Evolutionary conservation across 1,140 invertebrate species (phyloP), one percentile per base, ranked within the genome.

Genomic region (Papilio dardanus): DNA sequence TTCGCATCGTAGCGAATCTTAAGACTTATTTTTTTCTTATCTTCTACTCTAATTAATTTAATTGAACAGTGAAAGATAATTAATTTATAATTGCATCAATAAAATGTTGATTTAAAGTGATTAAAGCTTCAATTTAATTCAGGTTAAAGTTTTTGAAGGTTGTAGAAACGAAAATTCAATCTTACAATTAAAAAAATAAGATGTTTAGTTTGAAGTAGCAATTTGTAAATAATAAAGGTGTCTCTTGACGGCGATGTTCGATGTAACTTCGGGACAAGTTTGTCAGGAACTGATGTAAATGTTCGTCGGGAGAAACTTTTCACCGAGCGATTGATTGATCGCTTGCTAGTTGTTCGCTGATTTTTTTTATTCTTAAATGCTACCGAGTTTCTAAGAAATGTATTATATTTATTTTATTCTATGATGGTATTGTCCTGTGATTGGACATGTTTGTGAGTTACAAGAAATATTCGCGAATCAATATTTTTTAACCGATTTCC

Each of bases 221-320:
- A 58, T 28, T 58, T 58, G 21, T 58, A 58, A 58, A 58, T 58
- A 58, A 58, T 30, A 58, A 58, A 58, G 54, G 24, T 58, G 54
- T 58, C 54, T 2, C 54, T 58, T 12, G 2, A 28, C 24, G 28
- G 21, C 54, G 21, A n/a, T 28, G 54, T 58, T 58, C 30, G 21
- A 24, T 24, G 19, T 54, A 58, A 58, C 54, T 58, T 58, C 24
- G 21, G 54, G 54, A 58, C 54, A 58, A 24, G 54, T 58, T 58
- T 62, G 54, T 62, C 54, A 62, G 54, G 54, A 62, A 62, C 54
- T 21, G 24, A 62, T 62, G 54, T 62, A 62, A 62, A 24, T 62
- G 54, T 62, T 62, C 54, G 54, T 30, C 2, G 54, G 14, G 54
- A 62, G 54, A 62, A 62, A 62, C 54, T 62, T 62, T 62, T 62